phyloP scores from a whole-genome alignment of 2,888 invertebrate species.

The Xylota sylvarum region DNA sequence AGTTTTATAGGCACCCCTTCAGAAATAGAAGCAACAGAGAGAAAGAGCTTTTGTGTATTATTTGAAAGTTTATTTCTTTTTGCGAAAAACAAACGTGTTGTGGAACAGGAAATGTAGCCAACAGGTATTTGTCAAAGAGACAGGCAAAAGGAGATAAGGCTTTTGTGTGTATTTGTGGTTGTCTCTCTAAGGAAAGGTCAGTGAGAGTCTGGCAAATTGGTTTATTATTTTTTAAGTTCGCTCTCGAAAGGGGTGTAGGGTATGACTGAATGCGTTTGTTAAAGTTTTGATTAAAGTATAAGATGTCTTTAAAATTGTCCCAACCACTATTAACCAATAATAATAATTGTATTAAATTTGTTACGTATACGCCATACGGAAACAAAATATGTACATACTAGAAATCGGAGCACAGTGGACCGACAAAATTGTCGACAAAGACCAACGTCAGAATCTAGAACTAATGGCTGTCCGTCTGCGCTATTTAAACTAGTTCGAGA shows the following conservation, averaged over 20 bases:
- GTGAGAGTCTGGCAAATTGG: slow-evolving; percentile 29
- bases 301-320: no score
- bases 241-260: slow-evolving; percentile 16
- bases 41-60: slow-evolving; percentile 52
- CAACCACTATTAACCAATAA: no score
- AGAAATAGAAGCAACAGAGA: slow-evolving; percentile 30
- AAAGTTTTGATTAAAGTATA: no score
- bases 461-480: no score
- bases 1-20: slow-evolving; percentile 4
- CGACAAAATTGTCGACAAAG: no score
- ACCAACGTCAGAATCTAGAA: no score
- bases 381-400: no score
- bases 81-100: slow-evolving; percentile 25
- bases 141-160: slow-evolving; percentile 16
- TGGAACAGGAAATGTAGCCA: slow-evolving; percentile 59
- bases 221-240: background rate
- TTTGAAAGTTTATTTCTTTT: slow-evolving; percentile 1
- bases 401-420: no score
- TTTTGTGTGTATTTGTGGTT: slow-evolving; percentile 20
- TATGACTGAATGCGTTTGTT: background rate
- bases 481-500: no score
- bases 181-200: slow-evolving; percentile 13
- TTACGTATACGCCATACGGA: no score
- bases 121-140: slow-evolving; percentile 71
- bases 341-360: no score